Evolutionary conservation across 2,797 vertebrate species (phyloP), one percentile per base, ranked within the genome.

Genomic region (Ptychobarbus kaznakovi): DNA sequence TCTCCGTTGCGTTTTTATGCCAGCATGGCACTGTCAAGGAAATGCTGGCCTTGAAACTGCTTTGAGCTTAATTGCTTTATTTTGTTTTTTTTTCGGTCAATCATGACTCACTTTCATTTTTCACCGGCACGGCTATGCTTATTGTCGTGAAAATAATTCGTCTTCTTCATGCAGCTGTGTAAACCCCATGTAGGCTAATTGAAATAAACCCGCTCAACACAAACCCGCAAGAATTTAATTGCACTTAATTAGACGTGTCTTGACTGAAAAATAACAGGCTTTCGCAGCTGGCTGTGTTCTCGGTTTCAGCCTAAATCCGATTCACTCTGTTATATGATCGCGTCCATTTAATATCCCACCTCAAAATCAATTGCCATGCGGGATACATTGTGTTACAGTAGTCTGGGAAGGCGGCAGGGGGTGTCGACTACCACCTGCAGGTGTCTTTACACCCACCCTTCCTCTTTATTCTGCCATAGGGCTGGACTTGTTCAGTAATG

Each of bases 371-470:
- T 79, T 58, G 66, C 16, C 25, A 72, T 38, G 53, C 40, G 7
- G 66, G 38, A 72, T 63, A 0, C 20, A 35, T 70, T 76, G 20
- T 46, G 32, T 61, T 73, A 80, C 51, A 87, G 74, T 82, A 42
- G 74, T 44, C 15, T 18, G 65, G 46, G 44, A 75, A 77, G 72
- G 42, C 74, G 83, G 66, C 49, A 89, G 87, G 80, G 83, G 89
- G 87, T 83, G 76, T 83, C 69, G 32, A 49, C 66, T 68, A 40
- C 46, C 61, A 53, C n/a, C 76, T 58, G 65, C 46, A 75, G 76
- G 49, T 83, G 83, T 85, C 18, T 84, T 35, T 32, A 53, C 22
- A 25, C 32, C 75, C 61, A 42, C 28, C 18, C 66, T 25, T 51
- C 25, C n/a, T 49, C 32, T 49, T 49, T 32, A 49, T 58, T 51